phyloP scores from a whole-genome alignment of 2,113 vertebrate genomes.

The Melanostigma gelatinosum region DNA sequence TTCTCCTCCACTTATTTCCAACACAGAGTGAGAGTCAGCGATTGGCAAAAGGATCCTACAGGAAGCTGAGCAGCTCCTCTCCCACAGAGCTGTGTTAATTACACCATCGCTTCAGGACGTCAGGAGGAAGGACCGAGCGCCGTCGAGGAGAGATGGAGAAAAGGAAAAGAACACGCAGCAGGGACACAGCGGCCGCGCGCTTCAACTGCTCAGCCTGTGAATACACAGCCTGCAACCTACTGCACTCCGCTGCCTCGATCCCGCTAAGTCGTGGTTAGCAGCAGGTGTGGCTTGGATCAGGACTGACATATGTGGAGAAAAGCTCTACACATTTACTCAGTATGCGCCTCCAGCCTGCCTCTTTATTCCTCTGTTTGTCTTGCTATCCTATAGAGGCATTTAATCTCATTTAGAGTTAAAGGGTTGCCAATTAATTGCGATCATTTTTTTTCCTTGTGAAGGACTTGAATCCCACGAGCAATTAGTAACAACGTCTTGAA shows the following conservation, averaged over 20 bases:
- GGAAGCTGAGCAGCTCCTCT: slow-evolving; percentile 28
- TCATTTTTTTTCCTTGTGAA: background rate
- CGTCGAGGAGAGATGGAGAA: slow-evolving; percentile 47
- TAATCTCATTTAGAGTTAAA: background rate
- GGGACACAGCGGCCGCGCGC: slow-evolving; percentile 54
- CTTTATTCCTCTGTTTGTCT: background rate
- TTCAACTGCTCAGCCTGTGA: slow-evolving; percentile 65
- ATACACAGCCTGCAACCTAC: slow-evolving; percentile 74
- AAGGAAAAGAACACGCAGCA: slow-evolving; percentile 14
- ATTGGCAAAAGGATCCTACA: slow-evolving; percentile 25
- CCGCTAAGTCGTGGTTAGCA: slow-evolving; percentile 66
- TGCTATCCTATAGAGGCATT: background rate
- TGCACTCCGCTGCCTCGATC: slow-evolving; percentile 48
- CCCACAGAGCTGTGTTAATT: slow-evolving; percentile 76
- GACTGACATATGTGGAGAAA: slow-evolving; percentile 83
- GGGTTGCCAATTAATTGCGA: background rate
- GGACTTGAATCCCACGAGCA: background rate
- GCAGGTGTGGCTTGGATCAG: slow-evolving; percentile 86
- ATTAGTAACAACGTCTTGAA: background rate
- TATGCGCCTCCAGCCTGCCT: slow-evolving; percentile 36
- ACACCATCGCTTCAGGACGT: slow-evolving; percentile 57
- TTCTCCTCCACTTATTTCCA: slow-evolving; percentile 42
- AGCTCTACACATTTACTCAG: slow-evolving; percentile 68
- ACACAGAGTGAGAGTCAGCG: slow-evolving; percentile 28
- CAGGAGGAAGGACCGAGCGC: slow-evolving; percentile 50